Conservation (phyloP, 2,888 invertebrate genomes). For the Oasisia sp. region DNA sequence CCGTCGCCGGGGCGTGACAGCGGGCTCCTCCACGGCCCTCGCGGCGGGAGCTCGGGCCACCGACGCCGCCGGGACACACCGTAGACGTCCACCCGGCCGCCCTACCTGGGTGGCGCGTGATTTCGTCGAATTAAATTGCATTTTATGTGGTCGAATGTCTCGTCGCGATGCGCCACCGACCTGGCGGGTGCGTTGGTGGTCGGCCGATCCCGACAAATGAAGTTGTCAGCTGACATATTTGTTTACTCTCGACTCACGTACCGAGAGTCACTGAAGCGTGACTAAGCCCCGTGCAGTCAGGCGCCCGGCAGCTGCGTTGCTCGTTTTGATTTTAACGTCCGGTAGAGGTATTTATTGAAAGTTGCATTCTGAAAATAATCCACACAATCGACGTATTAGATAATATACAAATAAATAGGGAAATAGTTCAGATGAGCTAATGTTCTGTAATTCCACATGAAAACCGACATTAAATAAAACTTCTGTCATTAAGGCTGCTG, state of each 20-base stretch:
- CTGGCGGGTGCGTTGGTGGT: background rate
- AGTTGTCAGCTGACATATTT: background rate
- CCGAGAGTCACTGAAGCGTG: background rate
- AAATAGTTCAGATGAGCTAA: too few species aligned
- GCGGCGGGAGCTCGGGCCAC: background rate
- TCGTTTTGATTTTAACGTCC: background rate
- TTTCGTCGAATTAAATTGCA: background rate
- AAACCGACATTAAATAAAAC: too few species aligned
- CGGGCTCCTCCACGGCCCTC: background rate
- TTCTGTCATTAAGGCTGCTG: too few species aligned
- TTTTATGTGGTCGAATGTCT: constrained; percentile 5
- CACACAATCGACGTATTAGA: too few species aligned
- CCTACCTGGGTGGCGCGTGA: background rate
- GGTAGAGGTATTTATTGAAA: too few species aligned
- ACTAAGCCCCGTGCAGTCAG: background rate
- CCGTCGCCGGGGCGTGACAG: background rate
- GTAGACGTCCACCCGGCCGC: background rate
- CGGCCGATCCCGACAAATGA: background rate
- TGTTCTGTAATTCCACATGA: too few species aligned
- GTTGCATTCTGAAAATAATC: too few species aligned
- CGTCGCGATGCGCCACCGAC: background rate
- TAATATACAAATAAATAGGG: too few species aligned
- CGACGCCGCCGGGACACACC: background rate
- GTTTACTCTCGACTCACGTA: background rate
- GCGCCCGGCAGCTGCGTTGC: background rate